Percentiles rank a stretch among this genome's conserved stretches.
These are phyloP conservation scores for Bombus breviceps DNA, from an alignment of 1,140 invertebrate genomes.

Conservation along the genomic window DNA sequence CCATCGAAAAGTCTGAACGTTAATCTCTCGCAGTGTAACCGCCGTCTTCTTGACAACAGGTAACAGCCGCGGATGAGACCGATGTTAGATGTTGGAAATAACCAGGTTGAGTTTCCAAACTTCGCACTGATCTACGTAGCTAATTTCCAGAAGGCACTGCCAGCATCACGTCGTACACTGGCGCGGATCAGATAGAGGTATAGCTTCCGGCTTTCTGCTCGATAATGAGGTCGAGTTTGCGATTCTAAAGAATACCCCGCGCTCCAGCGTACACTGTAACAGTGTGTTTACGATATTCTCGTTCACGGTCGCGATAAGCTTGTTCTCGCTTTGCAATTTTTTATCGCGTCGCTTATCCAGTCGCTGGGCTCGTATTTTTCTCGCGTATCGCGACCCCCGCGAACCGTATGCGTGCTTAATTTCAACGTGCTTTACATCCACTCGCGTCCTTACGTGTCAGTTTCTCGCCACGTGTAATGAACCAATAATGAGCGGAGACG, in stretches of 20 bases:
- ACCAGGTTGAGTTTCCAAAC: conserved; percentile 60
- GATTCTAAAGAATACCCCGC: conserved; percentile 45
- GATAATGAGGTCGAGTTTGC: conserved; percentile 57
- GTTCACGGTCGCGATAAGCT: conserved; percentile 59
- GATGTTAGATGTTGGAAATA: conserved; percentile 48
- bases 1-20: conserved; percentile 12
- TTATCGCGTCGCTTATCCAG: conserved; percentile 35
- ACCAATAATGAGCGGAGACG: neutral
- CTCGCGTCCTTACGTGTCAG: neutral
- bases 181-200: conserved; percentile 32
- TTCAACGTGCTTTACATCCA: neutral
- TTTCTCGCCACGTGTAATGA: neutral
- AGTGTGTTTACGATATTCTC: conserved; percentile 54
- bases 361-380: neutral
- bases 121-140: conserved; percentile 48
- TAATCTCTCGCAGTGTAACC: conserved; percentile 22
- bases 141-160: conserved; percentile 59
- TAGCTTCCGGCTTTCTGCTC: conserved; percentile 49
- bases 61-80: conserved; percentile 56
- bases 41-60: conserved; percentile 48
- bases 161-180: neutral
- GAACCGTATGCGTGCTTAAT: neutral
- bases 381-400: neutral
- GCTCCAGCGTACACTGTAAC: neutral
- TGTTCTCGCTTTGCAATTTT: conserved; percentile 8